Conservation (phyloP, 2,797 vertebrate genomes). For the Ceryle rudis region DNA sequence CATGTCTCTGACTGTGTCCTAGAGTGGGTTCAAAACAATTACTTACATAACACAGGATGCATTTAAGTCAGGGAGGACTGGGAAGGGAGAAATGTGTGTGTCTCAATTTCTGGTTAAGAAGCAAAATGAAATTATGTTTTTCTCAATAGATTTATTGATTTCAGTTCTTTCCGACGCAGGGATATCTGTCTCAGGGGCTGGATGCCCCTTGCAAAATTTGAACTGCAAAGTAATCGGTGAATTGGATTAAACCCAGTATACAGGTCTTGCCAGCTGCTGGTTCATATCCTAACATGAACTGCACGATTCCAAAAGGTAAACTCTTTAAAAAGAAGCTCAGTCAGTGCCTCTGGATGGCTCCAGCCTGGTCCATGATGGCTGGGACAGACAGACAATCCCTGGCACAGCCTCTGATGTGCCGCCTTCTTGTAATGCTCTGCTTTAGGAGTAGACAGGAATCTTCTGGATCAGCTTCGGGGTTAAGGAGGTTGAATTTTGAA, state of each 20-base stretch:
- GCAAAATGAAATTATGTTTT: conserved; percentile 55
- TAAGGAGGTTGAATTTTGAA: neutral
- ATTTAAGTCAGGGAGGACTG: conserved; percentile 17
- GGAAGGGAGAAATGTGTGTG: neutral
- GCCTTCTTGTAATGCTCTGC: neutral
- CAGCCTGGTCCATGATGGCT: neutral
- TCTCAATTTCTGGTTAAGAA: conserved; percentile 50
- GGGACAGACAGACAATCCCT: no score
- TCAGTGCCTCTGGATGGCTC: neutral
- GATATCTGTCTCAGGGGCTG: neutral
- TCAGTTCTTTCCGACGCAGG: fast-evolving
- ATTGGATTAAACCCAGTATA: neutral
- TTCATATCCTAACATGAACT: neutral
- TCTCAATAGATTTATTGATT: conserved; percentile 51
- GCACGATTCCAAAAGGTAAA: neutral
- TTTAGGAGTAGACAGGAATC: neutral
- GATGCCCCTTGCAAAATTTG: neutral
- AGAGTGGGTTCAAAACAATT: conserved; percentile 69
- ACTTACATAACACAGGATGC: conserved; percentile 63
- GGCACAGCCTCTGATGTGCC: neutral
- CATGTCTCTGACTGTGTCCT: conserved; percentile 66
- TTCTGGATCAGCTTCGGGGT: neutral
- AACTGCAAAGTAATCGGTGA: neutral
- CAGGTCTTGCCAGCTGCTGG: neutral
- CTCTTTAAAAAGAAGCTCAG: neutral